phyloP scores from a whole-genome alignment of 2,113 vertebrate genomes.

The Pseudorectes ferrugineus region DNA sequence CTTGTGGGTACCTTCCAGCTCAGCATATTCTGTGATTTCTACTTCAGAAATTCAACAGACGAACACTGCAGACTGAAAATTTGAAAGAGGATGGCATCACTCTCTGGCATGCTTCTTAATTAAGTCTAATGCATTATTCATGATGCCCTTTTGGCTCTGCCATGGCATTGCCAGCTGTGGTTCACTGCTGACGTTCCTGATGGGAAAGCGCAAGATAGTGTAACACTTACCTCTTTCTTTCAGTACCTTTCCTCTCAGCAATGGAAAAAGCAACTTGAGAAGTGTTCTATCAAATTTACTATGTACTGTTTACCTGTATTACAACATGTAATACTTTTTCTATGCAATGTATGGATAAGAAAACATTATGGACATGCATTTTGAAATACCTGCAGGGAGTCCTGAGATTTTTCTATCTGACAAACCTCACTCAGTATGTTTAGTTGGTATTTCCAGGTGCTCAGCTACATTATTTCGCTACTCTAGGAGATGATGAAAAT shows the following conservation, averaged over 20 bases:
- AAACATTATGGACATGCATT: background rate
- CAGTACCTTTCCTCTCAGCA: background rate
- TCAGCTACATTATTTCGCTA: background rate
- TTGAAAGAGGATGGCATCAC: conserved; percentile 8
- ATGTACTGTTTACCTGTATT: background rate
- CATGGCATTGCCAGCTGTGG: conserved; percentile 28
- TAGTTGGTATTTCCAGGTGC: background rate
- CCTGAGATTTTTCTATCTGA: background rate
- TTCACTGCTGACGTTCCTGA: background rate
- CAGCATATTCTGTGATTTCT: background rate
- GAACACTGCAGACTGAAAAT: background rate
- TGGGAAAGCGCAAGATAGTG: background rate
- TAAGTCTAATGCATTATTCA: conserved; percentile 34
- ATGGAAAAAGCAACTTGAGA: background rate
- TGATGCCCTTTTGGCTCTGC: conserved; percentile 8
- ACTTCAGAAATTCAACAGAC: background rate
- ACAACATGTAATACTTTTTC: background rate
- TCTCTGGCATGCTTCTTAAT: conserved; percentile 1
- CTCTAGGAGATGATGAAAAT: background rate
- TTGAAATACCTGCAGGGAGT: background rate
- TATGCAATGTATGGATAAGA: background rate
- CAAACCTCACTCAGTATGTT: background rate
- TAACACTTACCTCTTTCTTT: background rate
- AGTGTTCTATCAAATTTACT: background rate
- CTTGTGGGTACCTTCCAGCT: background rate